phyloP scores from a whole-genome alignment of 1,140 invertebrate genomes.

The Sipha flava region DNA sequence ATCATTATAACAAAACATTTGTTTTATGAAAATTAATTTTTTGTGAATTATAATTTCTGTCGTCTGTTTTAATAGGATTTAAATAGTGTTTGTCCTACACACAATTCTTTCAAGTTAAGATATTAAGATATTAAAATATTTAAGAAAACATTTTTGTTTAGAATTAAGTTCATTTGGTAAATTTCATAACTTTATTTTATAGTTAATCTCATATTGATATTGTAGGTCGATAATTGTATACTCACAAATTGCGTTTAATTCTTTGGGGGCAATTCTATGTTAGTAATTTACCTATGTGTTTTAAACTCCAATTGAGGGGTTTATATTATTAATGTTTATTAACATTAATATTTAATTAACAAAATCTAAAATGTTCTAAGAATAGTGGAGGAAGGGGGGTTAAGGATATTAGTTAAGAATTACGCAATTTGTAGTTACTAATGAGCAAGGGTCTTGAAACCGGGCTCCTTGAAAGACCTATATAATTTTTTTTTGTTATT shows the following conservation, averaged over 20 bases:
- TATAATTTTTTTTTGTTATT: background rate
- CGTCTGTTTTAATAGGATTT: background rate
- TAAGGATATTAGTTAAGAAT: background rate
- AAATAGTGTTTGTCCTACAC: too few relatives aligned
- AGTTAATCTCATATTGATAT: too few relatives aligned
- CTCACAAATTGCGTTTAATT: background rate
- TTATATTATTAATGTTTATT: too few relatives aligned
- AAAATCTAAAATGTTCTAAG: background rate
- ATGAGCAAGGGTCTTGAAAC: background rate
- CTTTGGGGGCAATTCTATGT: background rate
- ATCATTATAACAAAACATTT: background rate
- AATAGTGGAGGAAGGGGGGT: background rate
- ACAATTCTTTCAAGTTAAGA: too few relatives aligned
- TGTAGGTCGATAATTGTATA: background rate
- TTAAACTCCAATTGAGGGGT: background rate
- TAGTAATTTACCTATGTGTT: background rate
- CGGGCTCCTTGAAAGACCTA: background rate
- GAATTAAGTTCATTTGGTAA: too few relatives aligned
- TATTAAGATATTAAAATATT: too few relatives aligned
- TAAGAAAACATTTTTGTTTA: too few relatives aligned
- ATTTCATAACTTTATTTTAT: background rate
- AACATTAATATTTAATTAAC: too few relatives aligned
- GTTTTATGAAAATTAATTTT: background rate
- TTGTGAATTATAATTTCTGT: background rate
- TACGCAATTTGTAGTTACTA: background rate